Evolutionary conservation across 2,113 vertebrate species (phyloP).

Genomic region (Ptilorrhoa leucosticta): DNA sequence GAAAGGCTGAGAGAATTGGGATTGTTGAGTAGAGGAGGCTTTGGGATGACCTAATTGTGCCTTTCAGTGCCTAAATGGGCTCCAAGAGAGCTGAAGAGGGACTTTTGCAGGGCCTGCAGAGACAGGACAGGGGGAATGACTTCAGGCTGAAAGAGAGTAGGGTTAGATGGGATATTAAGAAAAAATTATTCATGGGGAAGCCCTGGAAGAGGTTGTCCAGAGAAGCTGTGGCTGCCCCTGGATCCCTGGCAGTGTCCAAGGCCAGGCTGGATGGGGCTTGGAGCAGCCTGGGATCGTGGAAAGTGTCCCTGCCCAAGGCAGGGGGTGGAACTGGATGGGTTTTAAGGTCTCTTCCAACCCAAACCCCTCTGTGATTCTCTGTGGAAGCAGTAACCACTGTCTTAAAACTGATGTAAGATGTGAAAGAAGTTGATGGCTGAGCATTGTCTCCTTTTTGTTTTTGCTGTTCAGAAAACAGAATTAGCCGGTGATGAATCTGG

Average conservation of each 20-base stretch:
- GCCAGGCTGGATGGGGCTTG: neutral
- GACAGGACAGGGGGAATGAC: neutral
- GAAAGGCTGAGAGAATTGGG: neutral
- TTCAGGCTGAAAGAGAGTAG: neutral
- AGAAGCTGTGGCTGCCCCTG: neutral
- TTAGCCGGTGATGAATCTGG: neutral
- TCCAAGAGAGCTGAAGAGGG: neutral
- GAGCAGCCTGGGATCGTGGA: accelerated
- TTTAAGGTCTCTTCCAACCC: neutral
- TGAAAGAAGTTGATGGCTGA: neutral
- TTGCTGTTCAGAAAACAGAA: neutral
- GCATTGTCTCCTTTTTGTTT: neutral
- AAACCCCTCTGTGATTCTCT: neutral
- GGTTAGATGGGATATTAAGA: neutral
- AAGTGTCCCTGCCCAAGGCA: neutral
- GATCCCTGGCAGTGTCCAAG: neutral
- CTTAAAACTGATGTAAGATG: neutral
- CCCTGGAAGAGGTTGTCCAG: neutral
- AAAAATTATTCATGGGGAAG: accelerated
- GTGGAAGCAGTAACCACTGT: neutral
- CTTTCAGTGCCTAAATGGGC: too few species aligned
- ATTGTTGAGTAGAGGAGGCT: neutral
- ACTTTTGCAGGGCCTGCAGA: neutral
- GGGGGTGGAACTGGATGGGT: accelerated
- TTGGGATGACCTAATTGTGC: accelerated